A percentile compares a stretch with the other conserved stretches of the same genome.
Conservation (phyloP, 2,888 invertebrate genomes). For the Argyresthia goedartella region DNA sequence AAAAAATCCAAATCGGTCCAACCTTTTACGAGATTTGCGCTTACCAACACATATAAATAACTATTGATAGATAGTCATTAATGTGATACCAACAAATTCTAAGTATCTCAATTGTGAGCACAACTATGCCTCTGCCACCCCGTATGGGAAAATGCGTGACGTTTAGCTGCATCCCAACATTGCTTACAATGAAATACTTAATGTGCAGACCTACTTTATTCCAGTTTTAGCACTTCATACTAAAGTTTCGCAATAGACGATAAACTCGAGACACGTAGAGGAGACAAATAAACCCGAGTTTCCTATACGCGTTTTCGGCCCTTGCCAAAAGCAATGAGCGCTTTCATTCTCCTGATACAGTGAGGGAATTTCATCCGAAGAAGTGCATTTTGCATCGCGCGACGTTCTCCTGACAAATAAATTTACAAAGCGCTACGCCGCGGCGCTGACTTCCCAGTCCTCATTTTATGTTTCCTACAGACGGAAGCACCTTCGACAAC, state of each 20-base stretch:
- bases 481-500: not conserved
- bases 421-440: slow-evolving; percentile 1
- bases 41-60: no score
- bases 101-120: no score
- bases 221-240: not conserved
- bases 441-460: not conserved
- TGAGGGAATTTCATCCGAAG: not conserved
- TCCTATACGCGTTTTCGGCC: not conserved
- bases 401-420: not conserved
- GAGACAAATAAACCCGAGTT: not conserved
- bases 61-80: no score
- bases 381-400: slow-evolving; percentile 1
- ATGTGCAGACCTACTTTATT: not conserved
- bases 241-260: not conserved
- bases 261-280: not conserved
- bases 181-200: not conserved
- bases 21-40: no score
- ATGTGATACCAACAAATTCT: no score
- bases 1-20: no score
- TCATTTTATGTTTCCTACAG: not conserved
- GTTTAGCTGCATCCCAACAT: not conserved
- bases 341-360: not conserved
- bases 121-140: no score
- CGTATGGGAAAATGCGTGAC: not conserved
- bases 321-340: not conserved